Conservation (phyloP, 2,888 invertebrate species). For the Drosophila emarginata region DNA sequence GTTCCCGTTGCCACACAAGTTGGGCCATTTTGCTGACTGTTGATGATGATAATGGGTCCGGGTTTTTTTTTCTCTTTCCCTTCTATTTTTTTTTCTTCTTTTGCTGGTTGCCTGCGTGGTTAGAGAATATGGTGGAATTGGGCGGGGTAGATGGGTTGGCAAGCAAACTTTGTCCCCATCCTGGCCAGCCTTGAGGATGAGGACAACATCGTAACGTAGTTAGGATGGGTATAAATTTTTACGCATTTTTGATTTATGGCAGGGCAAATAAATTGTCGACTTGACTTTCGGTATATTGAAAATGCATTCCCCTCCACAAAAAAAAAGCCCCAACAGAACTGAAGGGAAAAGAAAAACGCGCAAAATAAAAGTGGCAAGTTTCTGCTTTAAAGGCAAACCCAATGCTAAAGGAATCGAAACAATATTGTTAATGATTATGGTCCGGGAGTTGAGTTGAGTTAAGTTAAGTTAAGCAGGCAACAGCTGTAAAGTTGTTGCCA, state of each 20-base stretch:
- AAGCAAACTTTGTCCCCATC: constrained; percentile 15
- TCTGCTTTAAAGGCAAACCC: constrained; percentile 43
- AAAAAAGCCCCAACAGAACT: constrained; percentile 13
- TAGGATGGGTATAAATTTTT: constrained; percentile 59
- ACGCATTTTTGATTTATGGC: constrained; percentile 77
- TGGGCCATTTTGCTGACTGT: constrained; percentile 74
- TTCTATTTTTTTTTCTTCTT: neutral
- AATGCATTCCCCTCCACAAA: constrained; percentile 58
- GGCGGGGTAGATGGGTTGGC: constrained; percentile 4
- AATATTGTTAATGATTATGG: constrained; percentile 75
- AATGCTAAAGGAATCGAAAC: constrained; percentile 34
- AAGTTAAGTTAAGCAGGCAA: constrained; percentile 22
- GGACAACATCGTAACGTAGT: constrained; percentile 3
- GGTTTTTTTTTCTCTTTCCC: constrained; percentile 26
- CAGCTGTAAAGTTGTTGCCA: constrained; percentile 49
- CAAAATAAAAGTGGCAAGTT: constrained; percentile 19
- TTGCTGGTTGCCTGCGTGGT: constrained; percentile 4
- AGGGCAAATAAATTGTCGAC: constrained; percentile 61
- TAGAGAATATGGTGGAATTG: neutral
- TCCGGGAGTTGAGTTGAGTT: constrained; percentile 15
- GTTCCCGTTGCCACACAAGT: constrained; percentile 40
- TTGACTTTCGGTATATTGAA: constrained; percentile 62
- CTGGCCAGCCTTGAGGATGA: constrained; percentile 31
- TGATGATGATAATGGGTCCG: constrained; percentile 75
- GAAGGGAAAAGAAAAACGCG: constrained; percentile 24